These are phyloP conservation scores for Heteromyza rotundicornis DNA, from an alignment of 2,888 invertebrate genomes.

Conservation along the genomic window DNA sequence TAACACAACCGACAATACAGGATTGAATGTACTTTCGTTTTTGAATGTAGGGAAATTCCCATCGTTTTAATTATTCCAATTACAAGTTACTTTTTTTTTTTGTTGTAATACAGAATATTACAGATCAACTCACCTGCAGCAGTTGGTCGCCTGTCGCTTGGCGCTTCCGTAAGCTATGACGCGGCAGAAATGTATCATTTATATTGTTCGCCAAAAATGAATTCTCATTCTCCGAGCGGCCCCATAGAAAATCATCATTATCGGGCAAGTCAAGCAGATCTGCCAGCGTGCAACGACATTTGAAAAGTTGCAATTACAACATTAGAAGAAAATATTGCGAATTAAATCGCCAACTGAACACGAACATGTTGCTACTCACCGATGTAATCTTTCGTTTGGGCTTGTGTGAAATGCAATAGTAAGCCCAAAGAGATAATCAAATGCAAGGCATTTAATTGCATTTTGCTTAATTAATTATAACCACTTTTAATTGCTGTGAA, in stretches of 20 bases:
- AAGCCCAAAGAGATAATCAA: background rate
- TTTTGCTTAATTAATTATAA: too few species aligned
- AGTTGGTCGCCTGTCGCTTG: constrained; percentile 36
- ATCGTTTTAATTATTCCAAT: too few species aligned
- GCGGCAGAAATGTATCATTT: constrained; percentile 33
- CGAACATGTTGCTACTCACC: constrained; percentile 35
- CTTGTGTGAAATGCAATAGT: constrained; percentile 13
- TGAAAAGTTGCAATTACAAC: constrained; percentile 1
- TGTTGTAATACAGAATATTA: too few species aligned
- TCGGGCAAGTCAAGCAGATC: constrained; percentile 51
- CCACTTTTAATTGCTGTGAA: too few species aligned
- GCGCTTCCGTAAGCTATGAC: constrained; percentile 45
- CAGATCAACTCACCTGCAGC: constrained; percentile 40
- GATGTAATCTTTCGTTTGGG: constrained; percentile 33
- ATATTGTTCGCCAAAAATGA: constrained; percentile 6
- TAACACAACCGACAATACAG: too few species aligned
- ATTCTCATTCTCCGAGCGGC: constrained; percentile 42
- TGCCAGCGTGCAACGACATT: constrained; percentile 26
- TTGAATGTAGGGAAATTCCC: too few species aligned
- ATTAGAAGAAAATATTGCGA: background rate
- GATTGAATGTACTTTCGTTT: too few species aligned
- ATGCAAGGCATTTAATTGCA: constrained; percentile 10
- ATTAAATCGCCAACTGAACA: too few species aligned
- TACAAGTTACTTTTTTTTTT: too few species aligned
- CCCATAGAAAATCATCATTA: constrained; percentile 51